phyloP scores from a whole-genome alignment of 2,797 vertebrate genomes.

The Macrochelys suwanniensis region DNA sequence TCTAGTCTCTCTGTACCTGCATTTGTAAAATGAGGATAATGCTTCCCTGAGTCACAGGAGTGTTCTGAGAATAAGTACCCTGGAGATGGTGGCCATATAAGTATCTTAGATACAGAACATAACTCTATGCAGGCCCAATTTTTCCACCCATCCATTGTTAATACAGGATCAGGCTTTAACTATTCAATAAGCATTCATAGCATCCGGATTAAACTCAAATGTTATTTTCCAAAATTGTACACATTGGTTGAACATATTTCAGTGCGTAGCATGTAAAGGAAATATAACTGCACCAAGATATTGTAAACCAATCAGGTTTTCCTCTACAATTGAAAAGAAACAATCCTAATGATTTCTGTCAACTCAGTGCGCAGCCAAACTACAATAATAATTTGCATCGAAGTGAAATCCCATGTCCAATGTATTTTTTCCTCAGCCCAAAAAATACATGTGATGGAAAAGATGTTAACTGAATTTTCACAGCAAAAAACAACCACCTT shows the following conservation, averaged over 20 bases:
- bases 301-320: neutral
- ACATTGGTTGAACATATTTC: neutral
- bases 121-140: constrained; percentile 11
- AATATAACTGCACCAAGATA: neutral
- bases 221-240: constrained; percentile 39
- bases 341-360: neutral
- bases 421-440: neutral
- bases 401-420: neutral
- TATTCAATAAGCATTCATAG: neutral
- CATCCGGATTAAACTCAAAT: constrained; percentile 22
- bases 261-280: neutral
- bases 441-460: neutral
- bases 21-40: neutral
- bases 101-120: neutral
- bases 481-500: neutral
- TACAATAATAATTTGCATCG: neutral
- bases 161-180: neutral
- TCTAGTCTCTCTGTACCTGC: neutral
- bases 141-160: neutral
- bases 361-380: neutral
- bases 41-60: neutral
- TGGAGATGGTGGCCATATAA: neutral
- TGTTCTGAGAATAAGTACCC: neutral
- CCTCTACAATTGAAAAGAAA: constrained; percentile 3
- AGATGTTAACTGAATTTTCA: constrained; percentile 36